Conservation (phyloP, 2,113 vertebrate genomes). For the Aspiorhynchus laticeps region DNA sequence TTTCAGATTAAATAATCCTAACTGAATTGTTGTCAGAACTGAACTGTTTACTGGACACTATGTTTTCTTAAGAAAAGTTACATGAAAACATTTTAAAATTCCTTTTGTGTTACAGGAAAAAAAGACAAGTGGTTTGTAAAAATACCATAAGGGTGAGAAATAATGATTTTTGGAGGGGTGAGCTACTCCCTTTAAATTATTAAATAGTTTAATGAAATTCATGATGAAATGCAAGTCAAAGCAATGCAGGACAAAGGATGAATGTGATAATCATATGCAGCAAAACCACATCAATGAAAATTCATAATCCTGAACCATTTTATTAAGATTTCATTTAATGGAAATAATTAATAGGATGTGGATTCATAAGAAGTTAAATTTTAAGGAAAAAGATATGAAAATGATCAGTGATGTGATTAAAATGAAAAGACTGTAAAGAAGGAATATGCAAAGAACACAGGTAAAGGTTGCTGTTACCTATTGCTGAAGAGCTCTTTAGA, state of each 20-base stretch:
- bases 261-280: conserved; percentile 7
- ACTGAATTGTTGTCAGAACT: too few relatives aligned
- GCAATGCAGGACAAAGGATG: conserved; percentile 6
- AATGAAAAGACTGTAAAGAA: background rate
- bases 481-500: conserved; percentile 46
- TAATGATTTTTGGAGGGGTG: background rate
- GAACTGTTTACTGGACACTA: too few relatives aligned
- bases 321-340: background rate
- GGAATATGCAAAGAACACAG: conserved; percentile 6
- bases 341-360: background rate
- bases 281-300: background rate
- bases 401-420: background rate
- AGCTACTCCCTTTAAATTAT: background rate
- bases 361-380: background rate
- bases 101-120: background rate
- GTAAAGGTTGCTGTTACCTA: conserved; percentile 63
- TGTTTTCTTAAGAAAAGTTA: background rate
- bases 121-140: background rate
- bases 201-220: background rate
- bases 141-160: background rate
- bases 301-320: background rate
- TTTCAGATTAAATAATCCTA: background rate
- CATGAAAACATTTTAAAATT: background rate
- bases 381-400: background rate
- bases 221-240: conserved; percentile 13